These are phyloP conservation scores for Tachina fera DNA, from an alignment of 2,888 invertebrate species.

Conservation along the genomic window DNA sequence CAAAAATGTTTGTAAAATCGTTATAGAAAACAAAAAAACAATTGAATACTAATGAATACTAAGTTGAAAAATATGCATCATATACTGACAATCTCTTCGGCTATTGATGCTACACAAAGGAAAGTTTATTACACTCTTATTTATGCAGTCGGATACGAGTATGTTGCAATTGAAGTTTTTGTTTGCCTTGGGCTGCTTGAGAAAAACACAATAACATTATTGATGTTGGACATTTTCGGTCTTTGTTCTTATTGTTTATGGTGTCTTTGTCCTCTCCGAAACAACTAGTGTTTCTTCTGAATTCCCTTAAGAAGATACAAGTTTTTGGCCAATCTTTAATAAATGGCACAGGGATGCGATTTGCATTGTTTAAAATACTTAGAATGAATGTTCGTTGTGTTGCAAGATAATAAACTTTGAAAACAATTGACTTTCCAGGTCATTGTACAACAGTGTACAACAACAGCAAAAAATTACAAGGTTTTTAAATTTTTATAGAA, in stretches of 20 bases:
- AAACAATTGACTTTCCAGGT: not conserved
- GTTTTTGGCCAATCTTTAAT: not conserved
- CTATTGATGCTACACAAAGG: constrained; percentile 27
- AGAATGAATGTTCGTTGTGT: not conserved
- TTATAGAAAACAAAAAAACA: not conserved
- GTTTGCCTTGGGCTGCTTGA: not conserved
- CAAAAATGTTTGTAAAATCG: constrained; percentile 20
- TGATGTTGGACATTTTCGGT: not conserved
- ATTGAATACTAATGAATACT: constrained; percentile 9
- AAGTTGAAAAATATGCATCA: not conserved
- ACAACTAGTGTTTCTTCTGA: constrained; percentile 21
- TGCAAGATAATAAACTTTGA: not conserved
- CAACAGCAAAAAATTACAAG: not conserved
- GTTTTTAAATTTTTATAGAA: not conserved
- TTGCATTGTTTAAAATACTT: constrained; percentile 30
- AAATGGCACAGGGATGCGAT: not conserved
- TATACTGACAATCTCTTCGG: constrained; percentile 13
- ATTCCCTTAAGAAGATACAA: constrained; percentile 50
- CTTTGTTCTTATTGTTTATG: constrained; percentile 32
- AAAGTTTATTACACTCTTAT: constrained; percentile 52
- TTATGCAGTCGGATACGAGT: not conserved
- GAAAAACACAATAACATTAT: not conserved
- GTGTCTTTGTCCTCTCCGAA: not conserved
- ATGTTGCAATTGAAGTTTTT: constrained; percentile 33
- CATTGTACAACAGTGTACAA: not conserved